Evolutionary conservation across 2,888 invertebrate genomes (phyloP), one percentile per base, ranked within the genome.

Genomic region (Stenotaenia linearis): DNA sequence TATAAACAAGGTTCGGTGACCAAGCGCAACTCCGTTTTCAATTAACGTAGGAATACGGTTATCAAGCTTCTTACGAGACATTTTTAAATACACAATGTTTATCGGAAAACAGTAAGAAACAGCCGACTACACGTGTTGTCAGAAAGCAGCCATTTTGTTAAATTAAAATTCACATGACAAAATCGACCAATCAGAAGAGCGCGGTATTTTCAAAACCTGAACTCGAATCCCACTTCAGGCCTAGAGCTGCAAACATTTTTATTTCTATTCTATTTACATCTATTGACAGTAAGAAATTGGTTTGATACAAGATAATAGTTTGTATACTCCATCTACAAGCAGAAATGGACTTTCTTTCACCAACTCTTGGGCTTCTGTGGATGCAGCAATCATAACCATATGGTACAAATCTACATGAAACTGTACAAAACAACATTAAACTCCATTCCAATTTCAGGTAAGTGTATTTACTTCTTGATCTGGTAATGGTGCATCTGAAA

Each of bases 31-130:
- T 32, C 98, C 98, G 92, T 98, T 98, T 88, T 99, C 98, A 84
- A 99, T 97, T 88, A 98, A 90, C 25, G 95, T 91, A 77, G 97
- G 91, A 81, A 99, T 94, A 79, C 99, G 91, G 85, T 97, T 97
- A 86, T 99, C 99, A 84, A 99, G 93, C 88, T 99, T 98, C 87
- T 96, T 96, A 83, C 94, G 91, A 61, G 93, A 93, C 94, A 95
- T 95, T 86, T 89, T 91, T 32, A 32, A 50, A 7, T n/a, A 50
- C 0, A 45, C 18, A 45, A 50, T n/a, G n/a, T n/a, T n/a, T n/a
- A n/a, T n/a, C n/a, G n/a, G n/a, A n/a, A n/a, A n/a, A n/a, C n/a
- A n/a, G n/a, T n/a, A n/a, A n/a, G n/a, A n/a, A n/a, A n/a, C n/a
- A n/a, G n/a, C n/a, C 50, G 18, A 50, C 50, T 6, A 50, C 50